These are phyloP conservation scores for Lampropteryx suffumata DNA, from an alignment of 2,888 invertebrate genomes.

Conservation along the genomic window DNA sequence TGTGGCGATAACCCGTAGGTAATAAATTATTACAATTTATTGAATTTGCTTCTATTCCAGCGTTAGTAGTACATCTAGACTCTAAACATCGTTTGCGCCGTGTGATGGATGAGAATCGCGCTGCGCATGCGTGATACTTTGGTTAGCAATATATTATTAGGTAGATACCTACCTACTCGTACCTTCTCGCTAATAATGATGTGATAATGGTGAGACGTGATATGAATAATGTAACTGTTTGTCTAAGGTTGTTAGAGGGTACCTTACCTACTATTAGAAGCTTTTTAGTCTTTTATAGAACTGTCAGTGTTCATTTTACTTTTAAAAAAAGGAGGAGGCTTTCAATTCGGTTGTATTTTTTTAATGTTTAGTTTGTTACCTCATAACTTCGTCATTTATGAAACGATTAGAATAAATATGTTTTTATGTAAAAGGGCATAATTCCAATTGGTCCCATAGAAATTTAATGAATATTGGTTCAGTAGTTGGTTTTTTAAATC, in stretches of 20 bases:
- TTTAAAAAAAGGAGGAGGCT: too few relatives aligned
- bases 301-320: too few relatives aligned
- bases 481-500: too few relatives aligned
- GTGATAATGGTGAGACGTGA: slow-evolving; percentile 22
- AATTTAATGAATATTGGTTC: too few relatives aligned
- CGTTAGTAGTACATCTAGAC: slow-evolving; percentile 9
- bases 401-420: too few relatives aligned
- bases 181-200: neutral
- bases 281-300: too few relatives aligned
- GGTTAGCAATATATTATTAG: slow-evolving; percentile 39
- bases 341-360: too few relatives aligned
- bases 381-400: too few relatives aligned
- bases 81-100: slow-evolving; percentile 17
- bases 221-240: slow-evolving; percentile 18
- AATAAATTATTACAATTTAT: slow-evolving; percentile 38
- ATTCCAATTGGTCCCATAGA: too few relatives aligned
- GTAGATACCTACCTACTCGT: too few relatives aligned
- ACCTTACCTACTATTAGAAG: neutral
- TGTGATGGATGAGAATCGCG: slow-evolving; percentile 45
- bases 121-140: slow-evolving; percentile 52
- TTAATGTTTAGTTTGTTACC: too few relatives aligned
- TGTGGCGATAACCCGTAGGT: slow-evolving; percentile 1
- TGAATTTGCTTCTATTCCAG: slow-evolving; percentile 4
- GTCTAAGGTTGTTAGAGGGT: neutral
- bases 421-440: too few relatives aligned